phyloP scores from a whole-genome alignment of 2,113 vertebrate genomes.

The Anarhynchus alexandrinus region DNA sequence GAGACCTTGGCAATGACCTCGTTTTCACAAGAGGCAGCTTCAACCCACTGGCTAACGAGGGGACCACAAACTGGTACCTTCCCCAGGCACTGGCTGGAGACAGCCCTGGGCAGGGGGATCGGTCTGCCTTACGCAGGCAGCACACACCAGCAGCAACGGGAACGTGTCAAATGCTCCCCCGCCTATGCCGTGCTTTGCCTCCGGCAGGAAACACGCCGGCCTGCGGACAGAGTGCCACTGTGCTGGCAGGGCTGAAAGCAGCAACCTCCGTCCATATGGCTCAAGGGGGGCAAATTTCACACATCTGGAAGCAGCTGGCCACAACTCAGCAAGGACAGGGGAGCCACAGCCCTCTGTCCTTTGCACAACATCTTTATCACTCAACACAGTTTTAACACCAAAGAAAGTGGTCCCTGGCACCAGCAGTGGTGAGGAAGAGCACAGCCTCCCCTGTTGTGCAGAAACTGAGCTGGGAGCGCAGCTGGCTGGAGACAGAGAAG shows the following conservation, averaged over 20 bases:
- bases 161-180: neutral
- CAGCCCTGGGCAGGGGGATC: neutral
- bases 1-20: neutral
- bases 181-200: neutral
- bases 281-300: neutral
- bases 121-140: neutral
- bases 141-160: neutral
- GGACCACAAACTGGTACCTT: neutral
- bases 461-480: neutral
- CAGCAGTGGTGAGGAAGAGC: neutral
- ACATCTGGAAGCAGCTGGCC: neutral
- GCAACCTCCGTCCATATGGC: neutral
- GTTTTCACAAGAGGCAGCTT: neutral
- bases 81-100: neutral
- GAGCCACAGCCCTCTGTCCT: neutral
- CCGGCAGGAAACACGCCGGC: neutral
- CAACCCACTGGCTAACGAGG: neutral
- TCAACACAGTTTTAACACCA: neutral
- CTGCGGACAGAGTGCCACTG: neutral
- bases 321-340: too few species aligned
- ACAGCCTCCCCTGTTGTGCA: rapidly evolving
- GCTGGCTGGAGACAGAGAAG: neutral
- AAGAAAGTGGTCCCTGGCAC: neutral
- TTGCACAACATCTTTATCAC: neutral
- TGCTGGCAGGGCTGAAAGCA: neutral